phyloP scores from a whole-genome alignment of 2,113 vertebrate genomes.

The Chunga burmeisteri region DNA sequence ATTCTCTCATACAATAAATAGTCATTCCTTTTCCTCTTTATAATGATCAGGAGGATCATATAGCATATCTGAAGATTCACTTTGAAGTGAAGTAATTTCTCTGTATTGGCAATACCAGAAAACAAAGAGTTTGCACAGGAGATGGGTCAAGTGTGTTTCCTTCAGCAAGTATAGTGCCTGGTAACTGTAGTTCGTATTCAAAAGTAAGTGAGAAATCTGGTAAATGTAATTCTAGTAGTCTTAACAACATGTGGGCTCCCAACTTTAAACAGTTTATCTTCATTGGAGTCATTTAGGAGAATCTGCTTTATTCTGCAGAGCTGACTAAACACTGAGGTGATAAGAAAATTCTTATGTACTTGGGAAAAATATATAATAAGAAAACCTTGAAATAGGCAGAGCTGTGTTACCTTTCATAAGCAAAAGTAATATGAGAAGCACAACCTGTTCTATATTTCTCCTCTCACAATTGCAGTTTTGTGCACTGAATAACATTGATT shows the following conservation, averaged over 20 bases:
- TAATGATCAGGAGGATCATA: background rate
- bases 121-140: background rate
- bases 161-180: background rate
- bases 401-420: background rate
- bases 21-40: background rate
- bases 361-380: background rate
- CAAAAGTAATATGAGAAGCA: background rate
- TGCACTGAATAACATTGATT: background rate
- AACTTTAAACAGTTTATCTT: background rate
- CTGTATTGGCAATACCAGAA: background rate
- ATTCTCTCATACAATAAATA: background rate
- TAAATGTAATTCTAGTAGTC: slow-evolving; percentile 14
- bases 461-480: background rate
- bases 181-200: background rate
- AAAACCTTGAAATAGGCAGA: background rate
- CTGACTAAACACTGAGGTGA: background rate
- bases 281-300: background rate
- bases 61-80: background rate
- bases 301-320: background rate
- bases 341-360: background rate
- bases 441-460: background rate
- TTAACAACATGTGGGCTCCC: background rate
- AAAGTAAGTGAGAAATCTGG: slow-evolving; percentile 5
- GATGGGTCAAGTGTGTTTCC: background rate
- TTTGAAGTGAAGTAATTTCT: background rate